phyloP scores from a whole-genome alignment of 2,888 invertebrate genomes.

The Bellardia bayeri region DNA sequence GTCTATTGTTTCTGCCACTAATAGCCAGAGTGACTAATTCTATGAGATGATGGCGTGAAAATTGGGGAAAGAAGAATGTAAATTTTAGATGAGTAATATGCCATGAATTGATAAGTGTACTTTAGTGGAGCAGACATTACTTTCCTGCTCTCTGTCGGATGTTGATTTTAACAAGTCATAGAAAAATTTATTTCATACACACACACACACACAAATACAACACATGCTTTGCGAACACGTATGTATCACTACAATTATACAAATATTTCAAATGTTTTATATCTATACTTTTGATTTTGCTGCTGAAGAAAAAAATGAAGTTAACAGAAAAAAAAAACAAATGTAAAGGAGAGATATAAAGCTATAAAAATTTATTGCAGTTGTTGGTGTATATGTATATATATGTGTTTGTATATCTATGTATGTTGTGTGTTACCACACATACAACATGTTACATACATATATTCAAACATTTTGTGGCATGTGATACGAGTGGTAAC shows the following conservation, averaged over 20 bases:
- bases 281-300: not conserved
- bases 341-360: constrained; percentile 38
- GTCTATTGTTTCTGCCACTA: not conserved
- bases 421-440: constrained; percentile 24
- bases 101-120: constrained; percentile 49
- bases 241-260: constrained; percentile 40
- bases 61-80: constrained; percentile 34
- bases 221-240: not conserved
- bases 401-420: not conserved
- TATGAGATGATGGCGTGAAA: constrained; percentile 21
- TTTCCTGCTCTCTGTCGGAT: constrained; percentile 8
- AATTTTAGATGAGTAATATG: constrained; percentile 56
- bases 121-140: constrained; percentile 25
- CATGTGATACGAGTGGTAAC: constrained; percentile 37
- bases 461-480: constrained; percentile 43
- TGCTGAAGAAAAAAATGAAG: not conserved
- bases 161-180: constrained; percentile 49
- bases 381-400: constrained; percentile 1
- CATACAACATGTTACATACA: constrained; percentile 11
- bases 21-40: constrained; percentile 18
- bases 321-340: not conserved
- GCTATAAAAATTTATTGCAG: constrained; percentile 58
- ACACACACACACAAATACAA: constrained; percentile 21
- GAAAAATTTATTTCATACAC: constrained; percentile 6
- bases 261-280: constrained; percentile 27